phyloP scores from a whole-genome alignment of 2,113 vertebrate species.

The Corvus moneduloides region DNA sequence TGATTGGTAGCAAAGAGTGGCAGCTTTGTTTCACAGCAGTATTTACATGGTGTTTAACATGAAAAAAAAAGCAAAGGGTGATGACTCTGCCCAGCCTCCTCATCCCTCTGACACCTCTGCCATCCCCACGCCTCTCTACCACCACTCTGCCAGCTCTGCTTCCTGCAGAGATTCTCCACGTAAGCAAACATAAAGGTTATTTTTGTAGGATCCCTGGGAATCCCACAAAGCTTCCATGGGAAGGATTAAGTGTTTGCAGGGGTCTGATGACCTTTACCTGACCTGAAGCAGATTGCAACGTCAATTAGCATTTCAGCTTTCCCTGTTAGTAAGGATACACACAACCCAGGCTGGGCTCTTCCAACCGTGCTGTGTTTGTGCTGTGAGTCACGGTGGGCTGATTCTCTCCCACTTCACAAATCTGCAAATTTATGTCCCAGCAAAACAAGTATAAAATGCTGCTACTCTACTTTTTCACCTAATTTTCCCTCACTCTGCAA shows the following conservation, averaged over 20 bases:
- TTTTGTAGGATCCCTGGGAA: background rate
- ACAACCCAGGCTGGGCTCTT: background rate
- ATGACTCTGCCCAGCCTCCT: background rate
- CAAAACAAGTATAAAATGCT: background rate
- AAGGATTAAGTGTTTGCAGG: background rate
- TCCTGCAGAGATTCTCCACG: background rate
- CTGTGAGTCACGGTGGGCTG: background rate
- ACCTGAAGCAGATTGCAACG: background rate
- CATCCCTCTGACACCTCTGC: background rate
- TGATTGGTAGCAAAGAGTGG: background rate
- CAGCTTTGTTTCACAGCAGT: background rate
- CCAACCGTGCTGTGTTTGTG: background rate
- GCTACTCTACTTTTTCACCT: background rate
- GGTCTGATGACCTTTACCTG: constrained; percentile 36
- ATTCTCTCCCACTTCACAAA: background rate
- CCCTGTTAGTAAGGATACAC: constrained; percentile 15
- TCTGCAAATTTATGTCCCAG: background rate
- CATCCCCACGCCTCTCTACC: background rate
- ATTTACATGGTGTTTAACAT: background rate
- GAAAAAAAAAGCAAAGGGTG: background rate
- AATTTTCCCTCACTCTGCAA: background rate
- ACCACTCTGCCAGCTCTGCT: background rate
- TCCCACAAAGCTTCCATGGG: background rate
- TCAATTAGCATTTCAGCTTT: constrained; percentile 31
- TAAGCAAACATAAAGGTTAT: background rate